Base-by-base conservation (phyloP, 2,888 invertebrate species). In the Panzeria rudis region DNA sequence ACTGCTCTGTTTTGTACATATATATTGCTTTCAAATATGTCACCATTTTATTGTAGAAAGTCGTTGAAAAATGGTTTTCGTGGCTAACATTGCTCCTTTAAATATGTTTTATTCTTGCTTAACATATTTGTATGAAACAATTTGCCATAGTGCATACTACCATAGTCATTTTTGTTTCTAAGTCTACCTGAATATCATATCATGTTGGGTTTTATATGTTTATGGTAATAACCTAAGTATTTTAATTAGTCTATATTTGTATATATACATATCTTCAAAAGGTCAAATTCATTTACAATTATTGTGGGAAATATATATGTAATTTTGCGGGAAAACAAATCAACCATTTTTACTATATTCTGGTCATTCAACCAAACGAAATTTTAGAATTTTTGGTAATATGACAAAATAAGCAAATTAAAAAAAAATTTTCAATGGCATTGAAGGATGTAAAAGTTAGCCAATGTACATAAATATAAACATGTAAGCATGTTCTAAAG, bases 391-490 rank as follows among this genome's bases (percentile, higher is more conserved):
- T 50, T n/a, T 44, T 15, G 4, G n/a, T 44, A 41, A 41, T 3
- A 41, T 44, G 15, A 11, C 38, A 3, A 38, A 9, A 8, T 44
- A 59, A 29, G 29, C 29, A 59, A 35, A 35, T 20, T 1, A 13
- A 35, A 38, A 38, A 38, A 3, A 17, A 56, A 66, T 20, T 77
- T 25, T 77, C n/a, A 23, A 4, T 56, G 44, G 7, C 54, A 66
- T 20, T 47, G n/a, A 35, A 13, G 20, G 13, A 32, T 44, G 56
- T 23, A 38, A 4, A 38, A 38, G n/a, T 20, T 75, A 32, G 17
- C 20, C 44, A 47, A 35, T 62, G 9, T 75, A 52, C 17, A 52
- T 38, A 11, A 9, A 73, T 61, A n/a, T 47, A 35, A 20, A n/a
- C 35, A 62, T 62, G 17, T 29, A 20, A 15, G 13, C 50, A 44